These are phyloP conservation scores for Rynchops niger DNA, from an alignment of 2,113 vertebrate species.

Conservation along the genomic window DNA sequence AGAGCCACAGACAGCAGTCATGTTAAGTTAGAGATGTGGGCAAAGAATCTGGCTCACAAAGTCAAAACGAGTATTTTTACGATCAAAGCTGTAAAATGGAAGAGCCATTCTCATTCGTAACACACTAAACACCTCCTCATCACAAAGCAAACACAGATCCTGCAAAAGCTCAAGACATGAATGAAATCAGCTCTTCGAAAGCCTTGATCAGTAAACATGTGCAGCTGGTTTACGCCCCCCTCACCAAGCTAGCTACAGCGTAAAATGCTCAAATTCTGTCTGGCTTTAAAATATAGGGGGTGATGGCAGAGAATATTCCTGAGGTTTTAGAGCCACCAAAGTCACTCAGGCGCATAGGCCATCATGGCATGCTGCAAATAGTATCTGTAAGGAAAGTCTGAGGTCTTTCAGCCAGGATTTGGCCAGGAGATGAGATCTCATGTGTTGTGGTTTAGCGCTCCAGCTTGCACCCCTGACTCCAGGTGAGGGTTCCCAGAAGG, in stretches of 20 bases:
- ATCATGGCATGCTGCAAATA: not conserved
- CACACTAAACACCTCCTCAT: not conserved
- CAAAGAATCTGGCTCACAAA: not conserved
- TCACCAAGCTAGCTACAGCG: not conserved
- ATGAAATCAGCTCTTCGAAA: not conserved
- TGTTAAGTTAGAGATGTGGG: not conserved
- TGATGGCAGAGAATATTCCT: not conserved
- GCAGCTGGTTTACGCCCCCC: not conserved
- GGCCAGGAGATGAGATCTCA: not conserved
- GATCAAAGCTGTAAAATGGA: not conserved
- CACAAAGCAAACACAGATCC: not conserved
- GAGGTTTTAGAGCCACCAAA: not conserved
- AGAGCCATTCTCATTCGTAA: not conserved
- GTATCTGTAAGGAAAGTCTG: not conserved
- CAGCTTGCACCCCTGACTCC: not conserved
- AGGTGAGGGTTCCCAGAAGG: not conserved
- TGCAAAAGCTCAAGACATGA: not conserved
- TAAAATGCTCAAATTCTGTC: not conserved
- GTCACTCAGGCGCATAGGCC: not conserved
- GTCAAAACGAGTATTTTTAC: not conserved
- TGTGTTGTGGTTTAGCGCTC: not conserved
- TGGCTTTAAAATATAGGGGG: not conserved
- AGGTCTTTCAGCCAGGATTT: not conserved
- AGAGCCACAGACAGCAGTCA: not conserved
- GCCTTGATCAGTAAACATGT: not conserved